Base-by-base conservation (phyloP, 1,140 invertebrate genomes). In the Drosophila trapezifrons region DNA sequence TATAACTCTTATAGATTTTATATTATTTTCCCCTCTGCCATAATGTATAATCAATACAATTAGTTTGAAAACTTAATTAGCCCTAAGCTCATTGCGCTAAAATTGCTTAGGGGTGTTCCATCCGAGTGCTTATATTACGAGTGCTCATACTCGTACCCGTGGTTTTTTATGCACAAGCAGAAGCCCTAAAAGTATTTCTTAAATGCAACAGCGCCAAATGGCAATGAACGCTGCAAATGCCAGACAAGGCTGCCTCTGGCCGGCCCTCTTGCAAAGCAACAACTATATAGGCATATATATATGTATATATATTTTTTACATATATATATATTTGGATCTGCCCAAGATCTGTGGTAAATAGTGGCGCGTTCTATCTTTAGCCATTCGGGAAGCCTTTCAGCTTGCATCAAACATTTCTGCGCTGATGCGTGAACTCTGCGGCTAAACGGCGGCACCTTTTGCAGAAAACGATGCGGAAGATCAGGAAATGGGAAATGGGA, bases 371-470 rank as follows among this genome's bases (percentile, higher is more conserved):
- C 65, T 69, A 69, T 69, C 65, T 69, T 46, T 51, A 54, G 52
- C 27, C 47, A 35, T 52, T 52, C 49, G 60, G 58, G 71, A 51
- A 65, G 82, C 78, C 81, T 75, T 74, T 77, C 76, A 77, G 83
- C 78, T 67, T 64, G 77, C 77, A 83, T 87, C 73, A 84, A 89
- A 87, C 79, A 86, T 83, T 86, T 87, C 84, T 83, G 72, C 79
- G 67, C 75, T 83, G 82, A 66, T 62, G 58, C 70, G 55, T 86
- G 84, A 86, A 87, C 83, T 86, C 86, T 71, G 64, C 82, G 59
- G 74, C 74, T 62, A 64, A 78, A 73, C 54, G 78, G 64, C 64
- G 64, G 45, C 64, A 67, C 64, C 64, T 43, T 60, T 77, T 71
- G 66, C 82, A 18, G 40, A 40, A 81, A 85, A 81, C 29, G 29